A percentile compares a stretch with the other conserved stretches of the same genome.
Evolutionary conservation across 1,140 invertebrate genomes (phyloP).

Genomic region (Adoxophyes honmai): DNA sequence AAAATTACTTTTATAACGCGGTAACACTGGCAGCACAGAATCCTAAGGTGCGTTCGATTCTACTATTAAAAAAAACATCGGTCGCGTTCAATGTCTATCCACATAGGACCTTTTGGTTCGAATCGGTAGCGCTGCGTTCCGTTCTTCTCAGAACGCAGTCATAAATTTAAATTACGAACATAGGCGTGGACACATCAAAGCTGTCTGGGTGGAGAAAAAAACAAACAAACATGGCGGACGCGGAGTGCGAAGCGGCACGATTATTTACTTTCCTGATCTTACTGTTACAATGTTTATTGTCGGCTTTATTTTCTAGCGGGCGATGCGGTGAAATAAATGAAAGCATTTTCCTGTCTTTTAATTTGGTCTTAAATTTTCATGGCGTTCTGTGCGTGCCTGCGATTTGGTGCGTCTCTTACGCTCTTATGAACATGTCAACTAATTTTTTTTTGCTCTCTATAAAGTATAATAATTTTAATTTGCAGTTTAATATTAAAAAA

Average conservation of each 20-base stretch:
- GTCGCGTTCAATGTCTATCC: not conserved
- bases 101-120: not conserved
- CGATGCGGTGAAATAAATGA: not conserved
- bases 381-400: not conserved
- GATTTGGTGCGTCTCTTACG: too few species aligned
- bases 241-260: not conserved
- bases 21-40: not conserved
- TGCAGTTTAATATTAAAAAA: not conserved
- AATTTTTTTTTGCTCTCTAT: too few species aligned
- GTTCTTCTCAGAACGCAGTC: slow-evolving; percentile 13
- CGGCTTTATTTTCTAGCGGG: not conserved
- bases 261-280: slow-evolving; percentile 9
- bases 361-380: not conserved
- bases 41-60: not conserved
- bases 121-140: not conserved
- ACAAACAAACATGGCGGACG: not conserved
- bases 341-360: not conserved
- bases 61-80: not conserved
- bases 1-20: slow-evolving; percentile 3
- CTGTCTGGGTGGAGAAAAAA: slow-evolving; percentile 7
- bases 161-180: slow-evolving; percentile 15
- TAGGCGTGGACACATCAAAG: slow-evolving; percentile 15
- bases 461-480: not conserved
- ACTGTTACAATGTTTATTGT: not conserved
- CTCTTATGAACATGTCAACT: too few species aligned